phyloP scores from a whole-genome alignment of 2,888 invertebrate species.

The Autographa pulchrina region DNA sequence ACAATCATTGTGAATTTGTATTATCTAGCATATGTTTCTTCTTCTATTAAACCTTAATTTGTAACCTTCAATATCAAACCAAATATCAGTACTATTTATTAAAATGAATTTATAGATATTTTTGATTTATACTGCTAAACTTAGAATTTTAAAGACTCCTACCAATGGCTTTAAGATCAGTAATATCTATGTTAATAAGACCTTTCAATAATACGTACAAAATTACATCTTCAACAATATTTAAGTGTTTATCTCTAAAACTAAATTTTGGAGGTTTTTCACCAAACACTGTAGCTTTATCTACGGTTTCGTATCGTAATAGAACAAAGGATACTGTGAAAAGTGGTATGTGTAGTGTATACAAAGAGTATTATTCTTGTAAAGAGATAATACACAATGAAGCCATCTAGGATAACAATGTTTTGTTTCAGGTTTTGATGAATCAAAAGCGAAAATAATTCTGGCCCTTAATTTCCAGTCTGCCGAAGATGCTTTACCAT shows the following conservation, averaged over 20 bases:
- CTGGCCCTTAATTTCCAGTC: conserved; percentile 79
- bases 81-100: background rate
- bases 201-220: conserved; percentile 11
- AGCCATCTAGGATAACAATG: background rate
- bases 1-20: too few species aligned
- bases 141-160: background rate
- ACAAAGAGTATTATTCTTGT: background rate
- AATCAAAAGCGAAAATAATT: conserved; percentile 78
- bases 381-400: background rate
- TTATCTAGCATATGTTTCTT: too few species aligned
- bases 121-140: background rate
- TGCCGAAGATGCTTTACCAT: conserved; percentile 87
- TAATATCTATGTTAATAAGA: conserved; percentile 29
- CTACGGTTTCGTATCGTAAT: conserved; percentile 19
- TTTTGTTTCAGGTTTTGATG: conserved; percentile 64
- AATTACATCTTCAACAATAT: background rate
- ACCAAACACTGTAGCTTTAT: background rate
- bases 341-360: conserved; percentile 26
- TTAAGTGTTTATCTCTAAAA: conserved; percentile 14
- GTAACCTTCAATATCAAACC: too few species aligned
- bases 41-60: background rate
- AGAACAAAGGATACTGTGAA: conserved; percentile 25
- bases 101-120: background rate
- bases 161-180: conserved; percentile 44
- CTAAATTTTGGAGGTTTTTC: background rate